Conservation (phyloP, 2,113 vertebrate species). For the Dendrocopos noguchii region DNA sequence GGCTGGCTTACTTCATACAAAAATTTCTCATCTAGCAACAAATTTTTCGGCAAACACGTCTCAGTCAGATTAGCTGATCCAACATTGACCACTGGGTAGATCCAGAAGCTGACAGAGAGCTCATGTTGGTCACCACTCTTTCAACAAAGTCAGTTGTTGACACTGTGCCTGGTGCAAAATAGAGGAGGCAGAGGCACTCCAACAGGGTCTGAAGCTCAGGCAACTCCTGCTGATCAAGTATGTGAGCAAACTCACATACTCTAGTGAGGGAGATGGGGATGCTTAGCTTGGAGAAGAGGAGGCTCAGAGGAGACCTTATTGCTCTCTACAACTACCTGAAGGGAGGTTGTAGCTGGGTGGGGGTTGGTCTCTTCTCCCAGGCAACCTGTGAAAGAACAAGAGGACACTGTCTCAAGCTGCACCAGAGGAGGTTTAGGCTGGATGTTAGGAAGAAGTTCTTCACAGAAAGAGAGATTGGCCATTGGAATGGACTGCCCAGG, state of each 20-base stretch:
- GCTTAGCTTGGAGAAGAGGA: too few relatives aligned
- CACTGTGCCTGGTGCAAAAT: not conserved
- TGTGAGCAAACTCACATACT: not conserved
- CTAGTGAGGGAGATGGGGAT: too few relatives aligned
- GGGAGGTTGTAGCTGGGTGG: too few relatives aligned
- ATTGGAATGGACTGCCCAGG: too few relatives aligned
- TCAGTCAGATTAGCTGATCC: not conserved
- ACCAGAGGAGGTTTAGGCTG: too few relatives aligned
- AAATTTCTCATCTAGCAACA: not conserved
- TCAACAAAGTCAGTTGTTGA: not conserved
- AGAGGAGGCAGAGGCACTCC: not conserved
- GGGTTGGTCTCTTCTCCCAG: too few relatives aligned
- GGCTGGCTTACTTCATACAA: not conserved
- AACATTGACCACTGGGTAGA: not conserved
- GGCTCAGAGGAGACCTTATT: too few relatives aligned
- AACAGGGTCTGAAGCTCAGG: not conserved
- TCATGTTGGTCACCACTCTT: not conserved
- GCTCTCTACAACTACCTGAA: too few relatives aligned
- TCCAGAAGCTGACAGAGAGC: not conserved
- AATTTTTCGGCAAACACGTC: not conserved
- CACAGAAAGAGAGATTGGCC: too few relatives aligned
- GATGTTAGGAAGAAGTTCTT: too few relatives aligned
- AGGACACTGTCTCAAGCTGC: too few relatives aligned
- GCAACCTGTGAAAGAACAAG: too few relatives aligned
- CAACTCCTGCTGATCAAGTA: not conserved